Evolutionary conservation across 2,113 vertebrate genomes (phyloP).

Genomic region (Seriola aureovittata): DNA sequence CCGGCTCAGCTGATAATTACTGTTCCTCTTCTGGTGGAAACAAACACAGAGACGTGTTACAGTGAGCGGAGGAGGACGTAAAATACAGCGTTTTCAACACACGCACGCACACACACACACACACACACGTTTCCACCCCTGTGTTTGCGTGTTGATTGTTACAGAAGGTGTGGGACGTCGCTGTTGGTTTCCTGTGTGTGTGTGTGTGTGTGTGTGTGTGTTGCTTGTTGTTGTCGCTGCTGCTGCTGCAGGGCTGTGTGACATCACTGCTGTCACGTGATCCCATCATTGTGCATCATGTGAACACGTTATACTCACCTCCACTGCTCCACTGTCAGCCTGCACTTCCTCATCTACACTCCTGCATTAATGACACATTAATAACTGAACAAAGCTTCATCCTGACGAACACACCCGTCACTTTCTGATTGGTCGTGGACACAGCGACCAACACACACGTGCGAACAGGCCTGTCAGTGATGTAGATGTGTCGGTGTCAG

Average conservation of each 20-base stretch:
- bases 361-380: no score
- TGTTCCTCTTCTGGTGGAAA: slow-evolving; percentile 54
- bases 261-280: slow-evolving; percentile 26
- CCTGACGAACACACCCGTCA: not conserved
- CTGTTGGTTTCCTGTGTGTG: slow-evolving; percentile 28
- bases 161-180: not conserved
- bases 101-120: not conserved
- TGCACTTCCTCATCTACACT: not conserved
- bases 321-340: not conserved
- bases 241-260: slow-evolving; percentile 31
- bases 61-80: slow-evolving; percentile 42
- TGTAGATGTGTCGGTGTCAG: slow-evolving; percentile 23
- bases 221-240: not conserved
- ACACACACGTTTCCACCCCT: slow-evolving; percentile 7
- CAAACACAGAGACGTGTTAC: slow-evolving; percentile 41
- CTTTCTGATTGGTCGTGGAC: not conserved
- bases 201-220: slow-evolving; percentile 25
- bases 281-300: slow-evolving; percentile 16
- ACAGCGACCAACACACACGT: not conserved
- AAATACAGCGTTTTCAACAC: slow-evolving; percentile 5
- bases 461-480: slow-evolving; percentile 22
- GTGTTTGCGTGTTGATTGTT: slow-evolving; percentile 15
- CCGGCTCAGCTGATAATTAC: slow-evolving; percentile 75
- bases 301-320: slow-evolving; percentile 3
- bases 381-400: not conserved